A percentile compares a stretch with the other conserved stretches of the same genome.
phyloP scores from a whole-genome alignment of 2,888 invertebrate species.

The Eulithis prunata region DNA sequence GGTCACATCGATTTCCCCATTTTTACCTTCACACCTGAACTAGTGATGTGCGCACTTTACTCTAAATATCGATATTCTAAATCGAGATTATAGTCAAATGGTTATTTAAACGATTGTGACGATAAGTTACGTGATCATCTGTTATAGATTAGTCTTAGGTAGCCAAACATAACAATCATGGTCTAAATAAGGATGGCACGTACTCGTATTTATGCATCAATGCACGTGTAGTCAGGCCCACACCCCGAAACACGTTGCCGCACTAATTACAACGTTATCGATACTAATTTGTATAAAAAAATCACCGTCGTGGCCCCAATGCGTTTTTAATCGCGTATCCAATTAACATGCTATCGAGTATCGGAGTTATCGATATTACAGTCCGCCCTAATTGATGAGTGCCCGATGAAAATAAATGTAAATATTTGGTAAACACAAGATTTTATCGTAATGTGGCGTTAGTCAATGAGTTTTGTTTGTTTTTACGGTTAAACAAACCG shows the following conservation, averaged over 20 bases:
- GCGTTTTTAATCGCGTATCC: conserved; percentile 61
- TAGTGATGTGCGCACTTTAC: conserved; percentile 11
- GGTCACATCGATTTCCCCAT: conserved; percentile 19
- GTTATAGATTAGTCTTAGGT: no score
- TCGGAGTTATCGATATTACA: conserved; percentile 49
- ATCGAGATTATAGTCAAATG: neutral
- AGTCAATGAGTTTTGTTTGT: conserved; percentile 16
- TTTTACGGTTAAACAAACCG: conserved; percentile 2
- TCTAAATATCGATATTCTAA: conserved; percentile 4
- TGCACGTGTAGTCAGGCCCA: conserved; percentile 12
- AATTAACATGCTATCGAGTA: conserved; percentile 59
- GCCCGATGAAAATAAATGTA: conserved; percentile 41
- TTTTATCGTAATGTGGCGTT: conserved; percentile 36
- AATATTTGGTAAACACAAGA: conserved; percentile 50
- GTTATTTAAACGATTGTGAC: no score
- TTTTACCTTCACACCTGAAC: conserved; percentile 16
- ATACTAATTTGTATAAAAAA: conserved; percentile 52
- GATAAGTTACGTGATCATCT: no score
- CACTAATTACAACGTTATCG: conserved; percentile 47
- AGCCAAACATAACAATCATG: conserved; percentile 7
- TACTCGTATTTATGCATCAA: conserved; percentile 5
- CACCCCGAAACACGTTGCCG: conserved; percentile 21
- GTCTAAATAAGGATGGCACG: neutral
- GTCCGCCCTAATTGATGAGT: conserved; percentile 53
- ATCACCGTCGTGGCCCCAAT: conserved; percentile 58